Evolutionary conservation across 2,113 vertebrate species (phyloP).

Genomic region (Larimichthys crocea): DNA sequence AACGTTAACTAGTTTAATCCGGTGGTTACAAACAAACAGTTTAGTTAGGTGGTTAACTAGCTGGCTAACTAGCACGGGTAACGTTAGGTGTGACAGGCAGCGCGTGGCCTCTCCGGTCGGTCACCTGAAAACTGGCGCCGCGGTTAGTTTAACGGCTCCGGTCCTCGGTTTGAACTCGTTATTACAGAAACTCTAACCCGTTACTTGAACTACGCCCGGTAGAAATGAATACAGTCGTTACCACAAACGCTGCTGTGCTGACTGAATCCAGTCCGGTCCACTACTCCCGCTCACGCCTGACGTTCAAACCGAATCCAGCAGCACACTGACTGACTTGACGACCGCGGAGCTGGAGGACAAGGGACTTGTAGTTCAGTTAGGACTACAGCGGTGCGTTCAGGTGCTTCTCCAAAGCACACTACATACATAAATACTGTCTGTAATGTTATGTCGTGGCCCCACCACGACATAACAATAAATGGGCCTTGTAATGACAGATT

Average conservation of each 20-base stretch:
- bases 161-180: neutral
- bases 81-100: neutral
- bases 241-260: conserved; percentile 34
- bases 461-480: neutral
- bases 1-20: rapidly evolving
- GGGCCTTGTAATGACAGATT: neutral
- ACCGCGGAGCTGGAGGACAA: neutral
- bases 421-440: neutral
- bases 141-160: neutral
- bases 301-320: conserved; percentile 65
- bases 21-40: rapidly evolving
- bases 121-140: neutral
- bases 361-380: conserved; percentile 75
- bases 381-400: conserved; percentile 35
- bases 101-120: conserved; percentile 31
- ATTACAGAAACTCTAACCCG: neutral
- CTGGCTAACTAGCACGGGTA: neutral
- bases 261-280: conserved; percentile 24
- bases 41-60: too few relatives aligned
- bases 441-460: too few relatives aligned
- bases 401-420: neutral
- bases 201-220: rapidly evolving
- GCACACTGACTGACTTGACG: conserved; percentile 27
- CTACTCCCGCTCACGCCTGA: conserved; percentile 75
- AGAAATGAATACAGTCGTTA: conserved; percentile 12